Conservation (phyloP, 1,140 invertebrate species). For the Brachionus plicatilis region DNA sequence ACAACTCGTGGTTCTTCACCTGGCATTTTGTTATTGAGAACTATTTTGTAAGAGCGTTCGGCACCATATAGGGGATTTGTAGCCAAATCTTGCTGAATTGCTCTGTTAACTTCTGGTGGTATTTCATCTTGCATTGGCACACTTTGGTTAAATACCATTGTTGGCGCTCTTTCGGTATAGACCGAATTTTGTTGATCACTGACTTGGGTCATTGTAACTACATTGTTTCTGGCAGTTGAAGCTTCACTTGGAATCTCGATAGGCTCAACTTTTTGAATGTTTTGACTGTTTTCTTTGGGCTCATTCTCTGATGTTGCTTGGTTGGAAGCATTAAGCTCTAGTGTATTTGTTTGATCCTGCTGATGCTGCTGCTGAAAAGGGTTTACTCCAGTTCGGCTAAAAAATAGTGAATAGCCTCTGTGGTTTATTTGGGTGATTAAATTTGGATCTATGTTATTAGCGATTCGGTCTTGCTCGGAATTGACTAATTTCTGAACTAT, state of each 20-base stretch:
- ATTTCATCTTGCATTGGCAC: neutral
- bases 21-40: neutral
- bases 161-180: neutral
- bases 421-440: conserved; percentile 36
- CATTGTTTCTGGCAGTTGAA: neutral
- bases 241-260: neutral
- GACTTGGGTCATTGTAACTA: neutral
- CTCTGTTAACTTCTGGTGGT: neutral
- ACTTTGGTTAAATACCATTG: neutral
- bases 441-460: conserved; percentile 9
- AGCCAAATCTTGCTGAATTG: conserved; percentile 25
- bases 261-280: neutral
- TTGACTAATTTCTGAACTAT: conserved; percentile 23
- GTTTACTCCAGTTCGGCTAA: neutral
- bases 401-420: conserved; percentile 4
- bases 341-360: neutral
- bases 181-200: neutral
- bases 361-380: conserved; percentile 11
- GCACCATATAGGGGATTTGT: neutral
- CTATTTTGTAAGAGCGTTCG: conserved; percentile 33
- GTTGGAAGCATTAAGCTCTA: neutral
- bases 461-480: conserved; percentile 7
- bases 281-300: neutral
- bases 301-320: neutral
- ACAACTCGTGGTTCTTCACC: neutral